A percentile compares a stretch with the other conserved stretches of the same genome.
These are phyloP conservation scores for Agrotis puta DNA, from an alignment of 2,888 invertebrate genomes.

Conservation along the genomic window DNA sequence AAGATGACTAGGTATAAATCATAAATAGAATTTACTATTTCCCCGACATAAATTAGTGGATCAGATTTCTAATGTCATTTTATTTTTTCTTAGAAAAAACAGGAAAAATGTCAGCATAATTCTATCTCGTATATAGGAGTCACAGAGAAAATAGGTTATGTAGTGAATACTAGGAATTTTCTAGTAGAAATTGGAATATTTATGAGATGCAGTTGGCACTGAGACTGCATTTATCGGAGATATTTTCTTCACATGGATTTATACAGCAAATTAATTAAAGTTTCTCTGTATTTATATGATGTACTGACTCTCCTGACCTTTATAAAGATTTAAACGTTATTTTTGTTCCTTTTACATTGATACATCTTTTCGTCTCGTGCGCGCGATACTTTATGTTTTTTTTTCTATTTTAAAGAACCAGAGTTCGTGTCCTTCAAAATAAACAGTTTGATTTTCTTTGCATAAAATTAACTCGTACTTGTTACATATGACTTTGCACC, in stretches of 20 bases:
- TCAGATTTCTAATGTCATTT: background rate
- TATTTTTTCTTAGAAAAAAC: background rate
- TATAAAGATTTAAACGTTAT: background rate
- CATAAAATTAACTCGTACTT: too few species aligned
- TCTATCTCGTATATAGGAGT: background rate
- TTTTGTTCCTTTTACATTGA: background rate
- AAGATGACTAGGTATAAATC: slow-evolving; percentile 13
- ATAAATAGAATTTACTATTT: background rate
- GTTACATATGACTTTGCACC: too few species aligned
- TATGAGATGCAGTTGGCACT: slow-evolving; percentile 22
- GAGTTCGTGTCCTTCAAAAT: too few species aligned
- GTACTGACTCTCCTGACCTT: slow-evolving; percentile 2
- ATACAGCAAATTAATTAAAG: slow-evolving; percentile 8
- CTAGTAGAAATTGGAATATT: slow-evolving; percentile 16
- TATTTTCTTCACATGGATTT: slow-evolving; percentile 9
- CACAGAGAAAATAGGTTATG: slow-evolving; percentile 12
- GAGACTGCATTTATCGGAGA: background rate
- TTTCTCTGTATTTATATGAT: background rate
- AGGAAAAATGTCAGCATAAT: background rate
- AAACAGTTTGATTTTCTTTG: too few species aligned
- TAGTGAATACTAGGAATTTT: slow-evolving; percentile 10
- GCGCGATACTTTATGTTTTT: background rate
- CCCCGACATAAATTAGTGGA: background rate
- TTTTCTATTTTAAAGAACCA: background rate
- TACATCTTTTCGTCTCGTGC: background rate